These are phyloP conservation scores for Hyaena hyaena DNA, from an alignment of 2,113 vertebrate genomes.

Conservation along the genomic window DNA sequence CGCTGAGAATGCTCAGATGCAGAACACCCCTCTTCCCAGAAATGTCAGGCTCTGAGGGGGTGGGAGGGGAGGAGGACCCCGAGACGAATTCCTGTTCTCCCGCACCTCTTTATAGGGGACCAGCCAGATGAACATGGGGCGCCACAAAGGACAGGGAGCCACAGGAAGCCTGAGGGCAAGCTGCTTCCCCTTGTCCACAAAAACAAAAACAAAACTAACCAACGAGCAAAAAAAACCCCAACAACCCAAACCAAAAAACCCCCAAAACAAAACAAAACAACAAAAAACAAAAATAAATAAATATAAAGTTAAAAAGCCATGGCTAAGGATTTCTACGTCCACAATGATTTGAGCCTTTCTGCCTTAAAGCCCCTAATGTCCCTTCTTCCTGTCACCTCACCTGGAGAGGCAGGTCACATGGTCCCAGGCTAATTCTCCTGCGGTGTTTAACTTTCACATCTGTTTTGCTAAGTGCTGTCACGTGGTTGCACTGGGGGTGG, in stretches of 20 bases:
- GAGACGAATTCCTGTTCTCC: background rate
- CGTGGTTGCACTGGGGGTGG: rapidly evolving
- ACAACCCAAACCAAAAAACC: background rate
- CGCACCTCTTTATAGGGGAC: no score
- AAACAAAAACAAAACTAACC: background rate
- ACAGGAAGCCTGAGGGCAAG: background rate
- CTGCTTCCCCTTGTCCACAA: background rate
- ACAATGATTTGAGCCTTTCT: background rate
- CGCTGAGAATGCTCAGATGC: background rate
- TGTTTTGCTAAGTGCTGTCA: background rate
- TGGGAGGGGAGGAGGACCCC: background rate
- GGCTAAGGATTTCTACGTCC: background rate
- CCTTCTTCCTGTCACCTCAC: background rate
- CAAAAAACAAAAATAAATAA: no score
- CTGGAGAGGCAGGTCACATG: background rate
- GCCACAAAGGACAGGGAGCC: no score
- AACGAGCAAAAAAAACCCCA: no score
- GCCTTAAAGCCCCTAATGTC: no score
- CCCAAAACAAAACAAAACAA: no score
- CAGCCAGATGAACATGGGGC: no score
- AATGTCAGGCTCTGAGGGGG: background rate
- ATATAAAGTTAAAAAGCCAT: background rate
- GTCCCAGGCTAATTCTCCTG: background rate
- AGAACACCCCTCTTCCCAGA: background rate
- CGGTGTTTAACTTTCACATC: background rate